Percentiles rank a stretch among this genome's conserved stretches.
phyloP scores from a whole-genome alignment of 2,888 invertebrate species.

The Urechis unicinctus region DNA sequence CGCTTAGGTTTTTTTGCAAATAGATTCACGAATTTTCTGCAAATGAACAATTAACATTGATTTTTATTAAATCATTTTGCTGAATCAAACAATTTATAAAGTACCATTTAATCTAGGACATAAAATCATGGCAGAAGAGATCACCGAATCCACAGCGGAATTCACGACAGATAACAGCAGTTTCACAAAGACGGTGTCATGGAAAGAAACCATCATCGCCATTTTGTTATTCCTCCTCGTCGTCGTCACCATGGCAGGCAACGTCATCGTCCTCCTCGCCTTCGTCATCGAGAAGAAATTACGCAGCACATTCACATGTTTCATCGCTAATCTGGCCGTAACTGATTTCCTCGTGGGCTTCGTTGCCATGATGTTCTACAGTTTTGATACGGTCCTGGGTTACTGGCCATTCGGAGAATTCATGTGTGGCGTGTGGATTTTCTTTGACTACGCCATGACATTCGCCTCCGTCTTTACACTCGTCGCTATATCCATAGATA shows the following conservation, averaged over 20 bases:
- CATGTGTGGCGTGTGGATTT: slow-evolving; percentile 46
- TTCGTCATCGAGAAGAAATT: slow-evolving; percentile 34
- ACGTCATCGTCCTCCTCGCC: slow-evolving; percentile 39
- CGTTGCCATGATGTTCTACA: slow-evolving; percentile 44
- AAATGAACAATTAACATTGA: too few relatives aligned
- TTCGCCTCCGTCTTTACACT: slow-evolving; percentile 47
- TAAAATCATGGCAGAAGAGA: too few relatives aligned
- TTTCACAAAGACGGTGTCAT: too few relatives aligned
- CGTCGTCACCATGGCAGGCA: slow-evolving; percentile 34
- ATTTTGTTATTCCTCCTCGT: slow-evolving; percentile 25
- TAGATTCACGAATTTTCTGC: too few relatives aligned
- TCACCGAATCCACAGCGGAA: too few relatives aligned
- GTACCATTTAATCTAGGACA: too few relatives aligned
- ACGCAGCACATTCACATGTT: too few relatives aligned
- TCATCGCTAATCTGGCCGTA: slow-evolving; percentile 28
- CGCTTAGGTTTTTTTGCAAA: too few relatives aligned
- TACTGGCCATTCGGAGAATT: slow-evolving; percentile 45
- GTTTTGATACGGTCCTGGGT: slow-evolving; percentile 36
- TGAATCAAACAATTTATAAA: too few relatives aligned
- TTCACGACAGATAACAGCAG: too few relatives aligned
- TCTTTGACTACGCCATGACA: slow-evolving; percentile 48
- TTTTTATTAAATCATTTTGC: too few relatives aligned
- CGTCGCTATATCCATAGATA: slow-evolving; percentile 40
- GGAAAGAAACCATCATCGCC: slow-evolving; percentile 2
- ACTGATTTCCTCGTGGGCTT: slow-evolving; percentile 44